phyloP scores from a whole-genome alignment of 2,797 vertebrate genomes.

The Ataeniobius toweri region DNA sequence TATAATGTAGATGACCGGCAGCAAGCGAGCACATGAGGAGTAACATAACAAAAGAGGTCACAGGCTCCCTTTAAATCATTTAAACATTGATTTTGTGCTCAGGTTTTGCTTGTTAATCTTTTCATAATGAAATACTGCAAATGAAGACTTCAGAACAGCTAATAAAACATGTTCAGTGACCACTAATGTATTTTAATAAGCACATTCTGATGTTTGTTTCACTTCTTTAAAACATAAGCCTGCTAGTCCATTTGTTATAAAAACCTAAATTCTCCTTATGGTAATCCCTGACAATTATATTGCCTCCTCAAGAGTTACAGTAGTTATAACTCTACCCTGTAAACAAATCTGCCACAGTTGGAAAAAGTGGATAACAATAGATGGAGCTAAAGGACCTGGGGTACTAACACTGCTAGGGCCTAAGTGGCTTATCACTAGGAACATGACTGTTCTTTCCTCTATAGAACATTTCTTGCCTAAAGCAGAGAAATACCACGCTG shows the following conservation, averaged over 20 bases:
- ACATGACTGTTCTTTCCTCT: slow-evolving; percentile 15
- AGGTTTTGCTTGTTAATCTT: slow-evolving; percentile 74
- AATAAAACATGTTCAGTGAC: slow-evolving; percentile 73
- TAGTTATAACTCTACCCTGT: slow-evolving; percentile 26
- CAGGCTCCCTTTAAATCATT: slow-evolving; percentile 77
- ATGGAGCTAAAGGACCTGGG: slow-evolving; percentile 56
- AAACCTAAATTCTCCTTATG: slow-evolving; percentile 50
- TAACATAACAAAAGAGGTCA: slow-evolving; percentile 71
- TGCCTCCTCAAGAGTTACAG: slow-evolving; percentile 20
- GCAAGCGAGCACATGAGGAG: slow-evolving; percentile 57
- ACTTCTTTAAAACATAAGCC: slow-evolving; percentile 58
- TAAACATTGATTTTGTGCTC: slow-evolving; percentile 79
- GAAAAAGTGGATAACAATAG: slow-evolving; percentile 47
- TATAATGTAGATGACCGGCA: slow-evolving; percentile 64
- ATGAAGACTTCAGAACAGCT: slow-evolving; percentile 75
- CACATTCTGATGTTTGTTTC: slow-evolving; percentile 62
- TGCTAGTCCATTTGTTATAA: slow-evolving; percentile 56
- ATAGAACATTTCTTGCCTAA: slow-evolving; percentile 28
- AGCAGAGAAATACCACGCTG: slow-evolving; percentile 28
- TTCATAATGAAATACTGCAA: slow-evolving; percentile 76
- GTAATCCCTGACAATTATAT: slow-evolving; percentile 57
- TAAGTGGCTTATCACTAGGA: slow-evolving; percentile 45
- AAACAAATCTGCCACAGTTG: slow-evolving; percentile 36
- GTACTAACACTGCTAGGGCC: slow-evolving; percentile 29
- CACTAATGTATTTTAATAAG: slow-evolving; percentile 74